phyloP scores from a whole-genome alignment of 2,888 invertebrate genomes.

The Mythimna vitellina region DNA sequence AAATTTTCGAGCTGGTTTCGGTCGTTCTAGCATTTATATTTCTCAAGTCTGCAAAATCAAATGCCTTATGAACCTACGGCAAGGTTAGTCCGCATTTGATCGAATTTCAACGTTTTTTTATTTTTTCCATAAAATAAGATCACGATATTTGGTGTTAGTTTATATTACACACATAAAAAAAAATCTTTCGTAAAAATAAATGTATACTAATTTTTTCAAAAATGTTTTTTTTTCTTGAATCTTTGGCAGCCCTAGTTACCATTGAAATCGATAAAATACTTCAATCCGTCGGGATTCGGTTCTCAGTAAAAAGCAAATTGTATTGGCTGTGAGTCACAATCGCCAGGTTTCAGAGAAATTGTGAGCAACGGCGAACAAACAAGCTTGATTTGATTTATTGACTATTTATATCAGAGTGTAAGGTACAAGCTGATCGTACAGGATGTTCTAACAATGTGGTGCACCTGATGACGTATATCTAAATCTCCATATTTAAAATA shows the following conservation, averaged over 20 bases:
- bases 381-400: constrained; percentile 43
- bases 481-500: background rate
- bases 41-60: too few relatives aligned
- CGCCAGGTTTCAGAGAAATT: constrained; percentile 49
- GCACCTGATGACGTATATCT: background rate
- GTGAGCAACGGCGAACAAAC: constrained; percentile 30
- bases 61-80: too few relatives aligned
- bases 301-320: constrained; percentile 34
- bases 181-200: too few relatives aligned
- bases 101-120: too few relatives aligned
- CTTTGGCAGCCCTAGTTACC: background rate
- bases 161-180: too few relatives aligned
- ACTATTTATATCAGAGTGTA: constrained; percentile 22
- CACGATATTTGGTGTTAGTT: too few relatives aligned
- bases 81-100: too few relatives aligned
- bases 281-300: constrained; percentile 16
- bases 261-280: constrained; percentile 27
- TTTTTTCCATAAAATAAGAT: too few relatives aligned
- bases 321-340: constrained; percentile 40
- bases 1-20: too few relatives aligned
- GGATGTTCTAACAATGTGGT: constrained; percentile 38
- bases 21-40: too few relatives aligned
- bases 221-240: too few relatives aligned
- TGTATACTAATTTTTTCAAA: too few relatives aligned
- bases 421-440: constrained; percentile 4